A percentile compares a stretch with the other conserved stretches of the same genome.
Conservation (phyloP, 2,797 vertebrate genomes). For the Coreius guichenoti region DNA sequence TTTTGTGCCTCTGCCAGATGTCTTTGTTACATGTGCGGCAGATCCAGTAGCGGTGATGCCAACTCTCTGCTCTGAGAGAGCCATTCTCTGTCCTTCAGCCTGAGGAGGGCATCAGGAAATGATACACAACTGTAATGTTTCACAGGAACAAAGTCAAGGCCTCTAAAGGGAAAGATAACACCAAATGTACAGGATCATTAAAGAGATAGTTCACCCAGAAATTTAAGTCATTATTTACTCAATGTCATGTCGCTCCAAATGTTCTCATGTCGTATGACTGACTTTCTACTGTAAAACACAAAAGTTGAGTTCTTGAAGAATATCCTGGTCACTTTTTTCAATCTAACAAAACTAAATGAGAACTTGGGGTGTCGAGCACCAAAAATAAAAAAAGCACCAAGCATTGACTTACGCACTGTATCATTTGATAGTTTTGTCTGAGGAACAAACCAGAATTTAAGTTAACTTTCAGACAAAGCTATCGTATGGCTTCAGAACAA, state of each 20-base stretch:
- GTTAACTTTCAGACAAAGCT: neutral
- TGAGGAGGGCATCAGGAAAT: slow-evolving; percentile 41
- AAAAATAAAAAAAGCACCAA: neutral
- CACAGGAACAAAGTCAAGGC: slow-evolving; percentile 39
- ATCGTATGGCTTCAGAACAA: neutral
- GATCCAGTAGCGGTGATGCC: slow-evolving; percentile 35
- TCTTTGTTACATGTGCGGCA: slow-evolving; percentile 45
- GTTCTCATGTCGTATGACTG: neutral
- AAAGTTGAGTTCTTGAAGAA: neutral
- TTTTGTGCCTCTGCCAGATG: slow-evolving; percentile 51
- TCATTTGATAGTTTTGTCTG: neutral
- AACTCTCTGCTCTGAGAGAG: slow-evolving; percentile 19
- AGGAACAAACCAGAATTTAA: neutral
- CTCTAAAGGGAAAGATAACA: slow-evolving; percentile 32
- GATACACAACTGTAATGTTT: slow-evolving; percentile 48
- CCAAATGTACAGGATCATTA: slow-evolving; percentile 5
- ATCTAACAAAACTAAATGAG: neutral
- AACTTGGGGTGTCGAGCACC: neutral
- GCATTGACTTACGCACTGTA: neutral
- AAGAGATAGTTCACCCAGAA: slow-evolving; percentile 9
- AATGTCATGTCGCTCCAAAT: neutral
- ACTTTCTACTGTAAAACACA: neutral
- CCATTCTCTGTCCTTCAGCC: slow-evolving; percentile 49
- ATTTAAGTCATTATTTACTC: neutral
- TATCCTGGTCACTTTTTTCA: neutral